Conservation (phyloP, 2,797 vertebrate genomes). For the Sebastes nivosus region DNA sequence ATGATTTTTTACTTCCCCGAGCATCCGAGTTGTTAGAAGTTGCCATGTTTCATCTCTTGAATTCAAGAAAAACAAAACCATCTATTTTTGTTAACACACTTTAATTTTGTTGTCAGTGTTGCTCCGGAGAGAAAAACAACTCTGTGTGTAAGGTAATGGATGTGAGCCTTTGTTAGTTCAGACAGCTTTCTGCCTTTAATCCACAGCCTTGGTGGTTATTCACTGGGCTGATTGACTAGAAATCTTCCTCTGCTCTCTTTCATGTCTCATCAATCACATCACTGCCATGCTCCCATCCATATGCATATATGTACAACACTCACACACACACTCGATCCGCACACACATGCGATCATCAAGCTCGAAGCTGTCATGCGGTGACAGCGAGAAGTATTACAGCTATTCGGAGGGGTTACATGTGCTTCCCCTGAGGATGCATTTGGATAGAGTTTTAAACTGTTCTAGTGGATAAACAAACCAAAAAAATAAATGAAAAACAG, state of each 20-base stretch:
- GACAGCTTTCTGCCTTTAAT: conserved; percentile 75
- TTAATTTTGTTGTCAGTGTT: conserved; percentile 73
- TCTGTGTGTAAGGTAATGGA: conserved; percentile 64
- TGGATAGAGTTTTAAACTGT: conserved; percentile 49
- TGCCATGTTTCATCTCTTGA: conserved; percentile 55
- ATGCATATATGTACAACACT: conserved; percentile 36
- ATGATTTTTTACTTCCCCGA: conserved; percentile 20
- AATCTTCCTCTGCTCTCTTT: conserved; percentile 67
- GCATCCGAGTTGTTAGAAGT: conserved; percentile 48
- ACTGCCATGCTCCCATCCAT: conserved; percentile 51
- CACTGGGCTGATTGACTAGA: conserved; percentile 70
- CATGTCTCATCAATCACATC: conserved; percentile 76
- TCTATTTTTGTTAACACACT: conserved; percentile 78
- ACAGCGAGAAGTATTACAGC: conserved; percentile 61
- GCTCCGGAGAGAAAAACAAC: conserved; percentile 67
- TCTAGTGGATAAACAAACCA: conserved; percentile 55
- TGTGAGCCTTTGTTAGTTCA: conserved; percentile 70
- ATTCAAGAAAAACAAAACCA: conserved; percentile 61
- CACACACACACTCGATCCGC: neutral
- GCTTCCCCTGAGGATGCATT: conserved; percentile 56
- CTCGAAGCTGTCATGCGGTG: conserved; percentile 67
- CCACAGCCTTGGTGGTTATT: conserved; percentile 67
- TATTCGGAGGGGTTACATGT: conserved; percentile 63
- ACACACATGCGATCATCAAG: conserved; percentile 45
- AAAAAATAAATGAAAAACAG: conserved; percentile 23